Evolutionary conservation across 1,140 invertebrate species (phyloP).

Genomic region (Drosophila yakuba): DNA sequence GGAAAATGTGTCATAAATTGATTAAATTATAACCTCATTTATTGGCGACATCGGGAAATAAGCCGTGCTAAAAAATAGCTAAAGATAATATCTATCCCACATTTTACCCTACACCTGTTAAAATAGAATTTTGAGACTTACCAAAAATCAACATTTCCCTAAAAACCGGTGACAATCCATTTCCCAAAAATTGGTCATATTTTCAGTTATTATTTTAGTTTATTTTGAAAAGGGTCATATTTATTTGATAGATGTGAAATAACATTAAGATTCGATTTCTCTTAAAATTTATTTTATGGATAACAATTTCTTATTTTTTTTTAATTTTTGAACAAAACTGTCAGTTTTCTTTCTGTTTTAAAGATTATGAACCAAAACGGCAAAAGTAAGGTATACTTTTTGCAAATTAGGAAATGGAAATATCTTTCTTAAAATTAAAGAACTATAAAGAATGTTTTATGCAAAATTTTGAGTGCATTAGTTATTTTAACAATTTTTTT

Average conservation of each 20-base stretch:
- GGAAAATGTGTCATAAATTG: too few relatives aligned
- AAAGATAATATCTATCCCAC: too few relatives aligned
- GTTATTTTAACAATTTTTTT: not conserved
- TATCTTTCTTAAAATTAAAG: not conserved
- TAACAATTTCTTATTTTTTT: not conserved
- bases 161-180: too few relatives aligned
- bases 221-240: not conserved
- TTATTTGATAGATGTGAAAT: conserved; percentile 2
- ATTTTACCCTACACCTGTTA: too few relatives aligned
- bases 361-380: not conserved
- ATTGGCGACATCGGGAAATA: too few relatives aligned
- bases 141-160: too few relatives aligned
- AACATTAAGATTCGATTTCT: conserved; percentile 7
- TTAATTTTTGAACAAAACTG: not conserved
- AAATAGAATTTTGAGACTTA: too few relatives aligned
- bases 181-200: too few relatives aligned
- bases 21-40: too few relatives aligned
- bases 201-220: not conserved
- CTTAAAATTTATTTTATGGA: too few relatives aligned
- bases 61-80: too few relatives aligned
- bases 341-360: not conserved
- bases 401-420: not conserved
- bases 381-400: not conserved
- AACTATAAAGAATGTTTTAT: not conserved
- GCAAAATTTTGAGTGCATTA: not conserved